These are phyloP conservation scores for Sinohyriopsis cumingii DNA, from an alignment of 2,888 invertebrate species.

Conservation along the genomic window DNA sequence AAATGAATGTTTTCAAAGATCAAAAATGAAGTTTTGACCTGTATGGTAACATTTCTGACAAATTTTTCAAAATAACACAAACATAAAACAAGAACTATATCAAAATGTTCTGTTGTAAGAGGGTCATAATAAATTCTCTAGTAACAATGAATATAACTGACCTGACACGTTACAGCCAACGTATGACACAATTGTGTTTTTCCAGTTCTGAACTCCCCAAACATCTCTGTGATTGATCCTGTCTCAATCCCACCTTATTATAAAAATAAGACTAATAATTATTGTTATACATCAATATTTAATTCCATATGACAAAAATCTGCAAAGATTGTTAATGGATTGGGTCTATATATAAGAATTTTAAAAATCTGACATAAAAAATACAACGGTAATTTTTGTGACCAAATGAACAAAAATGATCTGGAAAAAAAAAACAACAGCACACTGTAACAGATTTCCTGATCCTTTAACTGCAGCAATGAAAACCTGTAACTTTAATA, in stretches of 20 bases:
- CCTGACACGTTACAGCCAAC: slow-evolving; percentile 97
- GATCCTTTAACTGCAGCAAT: too few relatives aligned
- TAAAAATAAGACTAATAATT: slow-evolving; percentile 13
- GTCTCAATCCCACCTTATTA: slow-evolving; percentile 91
- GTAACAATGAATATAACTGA: slow-evolving; percentile 64
- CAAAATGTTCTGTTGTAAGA: too few relatives aligned
- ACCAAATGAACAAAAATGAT: too few relatives aligned
- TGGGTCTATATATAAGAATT: not conserved
- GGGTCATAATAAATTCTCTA: too few relatives aligned
- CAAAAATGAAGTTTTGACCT: too few relatives aligned
- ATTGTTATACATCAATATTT: not conserved
- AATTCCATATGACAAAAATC: not conserved
- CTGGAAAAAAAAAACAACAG: too few relatives aligned
- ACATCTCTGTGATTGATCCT: slow-evolving; percentile 97
- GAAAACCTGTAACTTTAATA: too few relatives aligned
- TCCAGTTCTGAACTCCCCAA: slow-evolving; percentile 98
- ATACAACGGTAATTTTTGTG: not conserved
- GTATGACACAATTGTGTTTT: slow-evolving; percentile 98
- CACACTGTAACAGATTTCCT: too few relatives aligned
- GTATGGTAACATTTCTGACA: too few relatives aligned
- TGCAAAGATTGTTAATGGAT: not conserved
- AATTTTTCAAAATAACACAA: too few relatives aligned
- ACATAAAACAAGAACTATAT: too few relatives aligned
- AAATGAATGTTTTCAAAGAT: too few relatives aligned
- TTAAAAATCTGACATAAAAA: slow-evolving; percentile 9